These are phyloP conservation scores for Antennarius striatus DNA, from an alignment of 2,113 vertebrate genomes.

Conservation along the genomic window DNA sequence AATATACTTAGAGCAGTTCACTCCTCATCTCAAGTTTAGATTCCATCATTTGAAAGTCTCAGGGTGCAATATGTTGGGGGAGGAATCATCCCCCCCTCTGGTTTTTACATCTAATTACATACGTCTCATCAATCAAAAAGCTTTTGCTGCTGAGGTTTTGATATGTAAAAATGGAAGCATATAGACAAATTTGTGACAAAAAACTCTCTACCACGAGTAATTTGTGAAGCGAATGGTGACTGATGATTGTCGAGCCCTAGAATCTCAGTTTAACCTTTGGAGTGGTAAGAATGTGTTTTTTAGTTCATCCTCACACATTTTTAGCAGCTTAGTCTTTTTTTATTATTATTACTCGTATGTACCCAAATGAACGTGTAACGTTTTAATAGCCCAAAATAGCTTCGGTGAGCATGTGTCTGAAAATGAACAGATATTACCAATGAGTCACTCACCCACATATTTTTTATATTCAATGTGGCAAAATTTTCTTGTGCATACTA, in stretches of 20 bases:
- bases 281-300: constrained; percentile 29
- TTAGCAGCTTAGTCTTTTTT: constrained; percentile 19
- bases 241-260: no score
- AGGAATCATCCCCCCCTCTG: no score
- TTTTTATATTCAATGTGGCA: constrained; percentile 14
- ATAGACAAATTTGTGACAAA: no score
- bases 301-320: constrained; percentile 17
- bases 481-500: constrained; percentile 3
- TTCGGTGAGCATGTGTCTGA: constrained; percentile 16
- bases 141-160: no score
- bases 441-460: constrained; percentile 15
- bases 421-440: constrained; percentile 30
- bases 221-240: no score
- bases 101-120: no score
- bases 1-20: constrained; percentile 34
- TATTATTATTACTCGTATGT: constrained; percentile 22
- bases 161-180: no score
- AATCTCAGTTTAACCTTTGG: no score
- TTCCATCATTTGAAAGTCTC: constrained; percentile 3
- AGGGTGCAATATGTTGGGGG: no score
- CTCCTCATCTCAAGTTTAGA: constrained; percentile 16
- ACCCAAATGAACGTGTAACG: constrained; percentile 18
- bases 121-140: no score
- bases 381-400: constrained; percentile 19
- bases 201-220: no score